Evolutionary conservation across 2,888 invertebrate species (phyloP).

Genomic region (Chesias legatella): DNA sequence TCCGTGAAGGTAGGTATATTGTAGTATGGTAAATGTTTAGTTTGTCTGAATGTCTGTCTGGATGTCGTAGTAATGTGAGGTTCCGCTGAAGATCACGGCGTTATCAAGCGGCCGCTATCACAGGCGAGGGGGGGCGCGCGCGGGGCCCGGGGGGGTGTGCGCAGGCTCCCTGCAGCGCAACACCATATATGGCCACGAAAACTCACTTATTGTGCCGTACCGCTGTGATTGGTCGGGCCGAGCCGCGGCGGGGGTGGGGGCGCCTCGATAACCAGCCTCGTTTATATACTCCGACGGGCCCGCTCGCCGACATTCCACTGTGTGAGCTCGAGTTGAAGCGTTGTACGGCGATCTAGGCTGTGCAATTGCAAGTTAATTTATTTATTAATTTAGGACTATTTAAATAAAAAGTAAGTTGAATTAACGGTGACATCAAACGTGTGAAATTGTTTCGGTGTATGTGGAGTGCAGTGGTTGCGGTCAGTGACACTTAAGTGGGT

Average conservation of each 20-base stretch:
- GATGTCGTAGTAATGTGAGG: constrained; percentile 37
- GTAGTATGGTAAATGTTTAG: not conserved
- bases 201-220: constrained; percentile 76
- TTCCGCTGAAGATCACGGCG: constrained; percentile 44
- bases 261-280: constrained; percentile 75
- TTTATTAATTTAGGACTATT: constrained; percentile 78
- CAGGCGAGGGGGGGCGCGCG: constrained; percentile 37
- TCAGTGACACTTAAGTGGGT: constrained; percentile 68
- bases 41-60: constrained; percentile 9
- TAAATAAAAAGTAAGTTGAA: constrained; percentile 76
- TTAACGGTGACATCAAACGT: constrained; percentile 39
- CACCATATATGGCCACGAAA: constrained; percentile 73
- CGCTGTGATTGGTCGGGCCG: constrained; percentile 82
- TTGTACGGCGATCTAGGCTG: constrained; percentile 77
- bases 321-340: constrained; percentile 73
- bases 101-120: constrained; percentile 66
- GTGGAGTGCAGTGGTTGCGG: constrained; percentile 64
- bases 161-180: constrained; percentile 81
- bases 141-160: constrained; percentile 54
- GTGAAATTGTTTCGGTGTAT: constrained; percentile 48
- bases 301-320: constrained; percentile 74
- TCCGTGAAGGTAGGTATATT: not conserved
- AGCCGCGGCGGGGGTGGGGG: constrained; percentile 74
- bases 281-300: constrained; percentile 78
- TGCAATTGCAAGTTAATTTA: constrained; percentile 77